Conservation (phyloP, 2,888 invertebrate species). For the Chrysina gloriosa region DNA sequence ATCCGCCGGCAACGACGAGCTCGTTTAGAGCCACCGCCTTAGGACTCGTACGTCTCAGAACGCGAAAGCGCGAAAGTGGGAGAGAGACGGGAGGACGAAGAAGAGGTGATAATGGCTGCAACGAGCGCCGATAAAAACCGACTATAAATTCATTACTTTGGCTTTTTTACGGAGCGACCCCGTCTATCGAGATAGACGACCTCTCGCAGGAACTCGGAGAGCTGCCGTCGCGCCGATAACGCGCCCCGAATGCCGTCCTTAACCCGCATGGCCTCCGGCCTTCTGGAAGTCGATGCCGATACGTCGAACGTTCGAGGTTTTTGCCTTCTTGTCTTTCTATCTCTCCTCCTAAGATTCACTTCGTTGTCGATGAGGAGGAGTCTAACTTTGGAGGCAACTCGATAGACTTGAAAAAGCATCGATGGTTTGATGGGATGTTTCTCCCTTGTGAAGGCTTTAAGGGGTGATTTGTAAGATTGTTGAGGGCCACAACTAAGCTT, state of each 20-base stretch:
- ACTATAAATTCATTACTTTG: slow-evolving; percentile 29
- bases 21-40: slow-evolving; percentile 3
- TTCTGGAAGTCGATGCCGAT: slow-evolving; percentile 12
- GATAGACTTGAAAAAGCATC: too few species aligned
- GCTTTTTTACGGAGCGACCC: slow-evolving; percentile 20
- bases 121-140: slow-evolving; percentile 27
- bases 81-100: background rate
- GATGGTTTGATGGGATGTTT: too few species aligned
- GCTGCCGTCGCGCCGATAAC: slow-evolving; percentile 15
- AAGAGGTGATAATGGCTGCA: slow-evolving; percentile 26
- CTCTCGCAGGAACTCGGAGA: background rate
- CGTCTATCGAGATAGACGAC: slow-evolving; percentile 21
- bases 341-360: too few species aligned
- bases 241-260: slow-evolving; percentile 10
- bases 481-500: too few species aligned
- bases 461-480: too few species aligned
- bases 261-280: slow-evolving; percentile 6
- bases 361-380: too few species aligned
- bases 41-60: too few species aligned
- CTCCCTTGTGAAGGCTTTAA: too few species aligned
- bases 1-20: background rate
- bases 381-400: too few species aligned
- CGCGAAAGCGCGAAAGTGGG: background rate
- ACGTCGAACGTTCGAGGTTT: slow-evolving; percentile 10
- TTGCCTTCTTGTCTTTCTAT: background rate